Evolutionary conservation across 2,113 vertebrate genomes (phyloP).

Genomic region (Dunckerocampus dactyliophorus): DNA sequence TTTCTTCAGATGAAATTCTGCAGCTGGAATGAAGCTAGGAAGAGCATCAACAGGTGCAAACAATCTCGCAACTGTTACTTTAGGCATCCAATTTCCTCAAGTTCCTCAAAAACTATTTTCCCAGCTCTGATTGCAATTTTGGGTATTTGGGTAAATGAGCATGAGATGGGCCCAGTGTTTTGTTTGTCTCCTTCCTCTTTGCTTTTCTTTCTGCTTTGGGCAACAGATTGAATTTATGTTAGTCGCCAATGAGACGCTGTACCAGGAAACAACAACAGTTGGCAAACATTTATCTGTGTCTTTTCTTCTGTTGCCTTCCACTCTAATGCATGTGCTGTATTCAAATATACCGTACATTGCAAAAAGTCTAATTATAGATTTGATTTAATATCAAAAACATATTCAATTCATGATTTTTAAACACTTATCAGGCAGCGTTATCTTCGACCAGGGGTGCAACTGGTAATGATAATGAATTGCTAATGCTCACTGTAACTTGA

Average conservation of each 20-base stretch:
- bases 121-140: slow-evolving; percentile 72
- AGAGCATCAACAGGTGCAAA: slow-evolving; percentile 39
- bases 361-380: no score
- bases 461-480: no score
- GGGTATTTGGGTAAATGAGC: slow-evolving; percentile 73
- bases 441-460: no score
- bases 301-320: neutral
- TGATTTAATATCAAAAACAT: no score
- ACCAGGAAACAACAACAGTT: slow-evolving; percentile 69
- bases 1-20: slow-evolving; percentile 34
- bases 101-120: slow-evolving; percentile 63
- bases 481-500: no score
- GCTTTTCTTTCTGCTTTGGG: slow-evolving; percentile 76
- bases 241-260: slow-evolving; percentile 70
- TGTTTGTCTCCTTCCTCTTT: slow-evolving; percentile 77
- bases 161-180: slow-evolving; percentile 63
- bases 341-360: neutral
- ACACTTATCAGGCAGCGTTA: no score
- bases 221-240: slow-evolving; percentile 76
- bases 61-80: slow-evolving; percentile 52
- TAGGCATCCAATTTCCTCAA: slow-evolving; percentile 58
- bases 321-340: neutral
- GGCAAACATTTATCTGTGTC: slow-evolving; percentile 33
- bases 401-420: no score
- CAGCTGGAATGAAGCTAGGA: slow-evolving; percentile 45